Evolutionary conservation across 2,113 vertebrate genomes (phyloP).

Genomic region (Salvelinus fontinalis): DNA sequence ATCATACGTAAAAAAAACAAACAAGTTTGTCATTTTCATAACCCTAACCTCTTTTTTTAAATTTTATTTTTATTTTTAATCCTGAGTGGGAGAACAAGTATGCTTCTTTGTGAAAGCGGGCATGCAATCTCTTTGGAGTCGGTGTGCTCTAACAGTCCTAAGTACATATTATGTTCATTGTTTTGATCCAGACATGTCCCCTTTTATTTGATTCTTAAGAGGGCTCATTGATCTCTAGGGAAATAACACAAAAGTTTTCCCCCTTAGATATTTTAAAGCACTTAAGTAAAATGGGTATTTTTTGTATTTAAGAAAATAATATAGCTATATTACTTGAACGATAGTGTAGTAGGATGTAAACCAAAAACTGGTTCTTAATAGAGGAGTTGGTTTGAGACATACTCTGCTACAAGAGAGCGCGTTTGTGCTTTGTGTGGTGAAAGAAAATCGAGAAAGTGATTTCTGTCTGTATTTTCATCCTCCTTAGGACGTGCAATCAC

Average conservation of each 20-base stretch:
- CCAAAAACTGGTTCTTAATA: constrained; percentile 56
- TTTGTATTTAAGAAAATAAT: constrained; percentile 59
- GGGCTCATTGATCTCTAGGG: constrained; percentile 37
- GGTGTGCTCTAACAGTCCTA: background rate
- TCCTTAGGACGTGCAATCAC: constrained; percentile 60
- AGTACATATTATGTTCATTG: background rate
- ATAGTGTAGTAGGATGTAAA: constrained; percentile 60
- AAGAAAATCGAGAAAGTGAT: constrained; percentile 39
- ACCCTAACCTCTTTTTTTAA: no score
- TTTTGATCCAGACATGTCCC: background rate
- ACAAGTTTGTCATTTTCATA: background rate
- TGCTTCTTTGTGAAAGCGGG: constrained; percentile 51
- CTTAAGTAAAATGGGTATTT: constrained; percentile 52
- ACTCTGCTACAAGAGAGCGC: no score
- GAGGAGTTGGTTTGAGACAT: constrained; percentile 8
- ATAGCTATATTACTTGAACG: constrained; percentile 27
- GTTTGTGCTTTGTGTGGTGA: constrained; percentile 15
- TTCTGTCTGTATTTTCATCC: constrained; percentile 21
- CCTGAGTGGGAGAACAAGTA: constrained; percentile 17
- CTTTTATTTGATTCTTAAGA: constrained; percentile 12
- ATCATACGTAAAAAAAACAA: background rate
- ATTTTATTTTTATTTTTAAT: background rate
- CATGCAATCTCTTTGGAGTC: constrained; percentile 17
- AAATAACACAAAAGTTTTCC: constrained; percentile 28
- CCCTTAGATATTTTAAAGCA: constrained; percentile 48